phyloP scores from a whole-genome alignment of 2,797 vertebrate species.

The Dermochelys coriacea region DNA sequence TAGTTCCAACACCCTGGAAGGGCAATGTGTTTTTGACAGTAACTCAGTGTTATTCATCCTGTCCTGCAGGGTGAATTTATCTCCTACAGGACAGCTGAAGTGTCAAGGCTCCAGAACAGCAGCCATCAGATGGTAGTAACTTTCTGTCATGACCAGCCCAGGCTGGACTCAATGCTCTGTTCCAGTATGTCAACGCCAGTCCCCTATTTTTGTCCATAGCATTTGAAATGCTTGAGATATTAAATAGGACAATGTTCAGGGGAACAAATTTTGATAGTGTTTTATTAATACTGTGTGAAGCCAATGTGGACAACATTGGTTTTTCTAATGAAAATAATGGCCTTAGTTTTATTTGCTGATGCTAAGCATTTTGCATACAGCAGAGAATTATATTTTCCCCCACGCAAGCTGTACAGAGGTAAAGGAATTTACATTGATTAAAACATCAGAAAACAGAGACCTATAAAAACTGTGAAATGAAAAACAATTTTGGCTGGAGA shows the following conservation, averaged over 20 bases:
- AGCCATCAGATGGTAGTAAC: background rate
- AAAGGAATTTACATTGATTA: slow-evolving; percentile 19
- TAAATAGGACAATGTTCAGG: background rate
- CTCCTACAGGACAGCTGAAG: background rate
- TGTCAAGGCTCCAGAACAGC: background rate
- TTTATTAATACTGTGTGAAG: background rate
- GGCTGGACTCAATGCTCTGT: background rate
- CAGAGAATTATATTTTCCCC: background rate
- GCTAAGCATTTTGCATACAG: background rate
- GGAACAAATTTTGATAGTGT: background rate
- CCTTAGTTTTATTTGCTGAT: background rate
- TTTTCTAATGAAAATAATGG: background rate
- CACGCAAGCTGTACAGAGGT: background rate
- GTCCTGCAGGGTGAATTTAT: background rate
- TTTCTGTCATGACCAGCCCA: background rate
- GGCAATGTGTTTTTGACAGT: background rate
- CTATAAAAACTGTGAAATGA: background rate
- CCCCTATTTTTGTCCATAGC: background rate
- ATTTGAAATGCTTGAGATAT: background rate
- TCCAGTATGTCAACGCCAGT: background rate
- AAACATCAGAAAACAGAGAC: background rate
- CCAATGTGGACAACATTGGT: background rate
- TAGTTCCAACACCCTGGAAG: too few species aligned
- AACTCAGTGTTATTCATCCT: background rate
- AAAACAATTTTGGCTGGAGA: background rate